Evolutionary conservation across 2,888 invertebrate species (phyloP), one percentile per base, ranked within the genome.

Genomic region (Tinea semifulvella): DNA sequence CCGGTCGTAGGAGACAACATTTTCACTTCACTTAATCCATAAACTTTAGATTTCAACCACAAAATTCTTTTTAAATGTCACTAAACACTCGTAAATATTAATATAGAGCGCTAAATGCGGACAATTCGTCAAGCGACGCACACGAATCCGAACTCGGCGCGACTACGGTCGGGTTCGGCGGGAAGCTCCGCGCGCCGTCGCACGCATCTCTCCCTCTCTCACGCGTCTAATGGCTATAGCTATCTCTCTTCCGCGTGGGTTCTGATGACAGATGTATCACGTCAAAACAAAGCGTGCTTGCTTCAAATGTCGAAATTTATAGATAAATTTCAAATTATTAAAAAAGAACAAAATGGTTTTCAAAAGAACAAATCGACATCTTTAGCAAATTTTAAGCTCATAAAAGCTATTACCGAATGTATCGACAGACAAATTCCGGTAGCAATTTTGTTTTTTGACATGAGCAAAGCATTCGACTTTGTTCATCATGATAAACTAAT

Each of bases 1-100:
- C 76, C 76, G 73, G 74, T 73, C 70, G 73, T 68, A 65, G 77
- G 79, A 63, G 77, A 76, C 70, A 79, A 67, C 79, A 79, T 79
- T 63, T 65, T 77, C 45, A 44, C 36, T 66, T n/a, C n/a, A 70
- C 64, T 74, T 65, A 75, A 73, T 72, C 71, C 75, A 77, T 76
- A n/a, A n/a, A n/a, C n/a, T n/a, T n/a, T n/a, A n/a, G n/a, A n/a
- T n/a, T n/a, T n/a, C n/a, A n/a, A n/a, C n/a, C 31, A 31, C 31
- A 13, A 31, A 31, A 31, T 11, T 7, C 31, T 14, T 31, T n/a
- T 11, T 14, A 31, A 31, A 14, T 31, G 13, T 2, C 2, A 31
- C 2, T 31, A 14, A 14, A 4, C 13, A 31, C 13, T n/a, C 31
- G 4, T 14, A 31, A 31, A 13, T 7, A 31, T 14, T 31, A n/a